Evolutionary conservation across 2,888 invertebrate genomes (phyloP), one percentile per base, ranked within the genome.

Genomic region (Harpalus rubripes): DNA sequence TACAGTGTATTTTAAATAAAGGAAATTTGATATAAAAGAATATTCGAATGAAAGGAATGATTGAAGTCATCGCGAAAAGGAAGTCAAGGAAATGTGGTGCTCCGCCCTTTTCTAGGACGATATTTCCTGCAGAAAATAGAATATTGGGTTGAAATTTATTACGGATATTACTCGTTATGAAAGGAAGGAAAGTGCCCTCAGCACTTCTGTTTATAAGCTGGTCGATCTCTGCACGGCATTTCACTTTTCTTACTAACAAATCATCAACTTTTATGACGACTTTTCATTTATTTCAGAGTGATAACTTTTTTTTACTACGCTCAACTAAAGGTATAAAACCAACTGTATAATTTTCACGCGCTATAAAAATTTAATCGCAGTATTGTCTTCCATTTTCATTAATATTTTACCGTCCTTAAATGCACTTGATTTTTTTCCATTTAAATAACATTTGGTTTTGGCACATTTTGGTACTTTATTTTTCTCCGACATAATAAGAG

Each of bases 81-180:
- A 74, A 74, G 72, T 12, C 7, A 18, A 74, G 72, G 44, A 74
- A 44, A 74, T 74, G 72, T 44, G 44, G 44, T 18, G 18, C 18
- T 82, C 56, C 39, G 56, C 59, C 10, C 59, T 59, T 82, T 63
- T 59, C 83, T 83, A 65, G 59, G 58, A 58, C 32, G 72, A 61
- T 83, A 83, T 83, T 83, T 83, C 59, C 83, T 83, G 63, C 52
- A 78, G 68, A 84, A 84, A 78, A 84, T 84, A 52, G 84, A 72
- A 78, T 78, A 84, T 84, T 84, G 84, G 78, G 78, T 78, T 84
- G 63, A 63, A 84, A 84, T 76, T 76, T 61, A 78, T 63, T 78
- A 63, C 78, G 84, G 84, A 84, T 84, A 84, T 84, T 78, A 78
- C 78, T 84, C 59, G 84, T 84, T 84, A 84, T 72, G 78, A 78